phyloP scores from a whole-genome alignment of 2,113 vertebrate genomes.

The Rana temporaria region DNA sequence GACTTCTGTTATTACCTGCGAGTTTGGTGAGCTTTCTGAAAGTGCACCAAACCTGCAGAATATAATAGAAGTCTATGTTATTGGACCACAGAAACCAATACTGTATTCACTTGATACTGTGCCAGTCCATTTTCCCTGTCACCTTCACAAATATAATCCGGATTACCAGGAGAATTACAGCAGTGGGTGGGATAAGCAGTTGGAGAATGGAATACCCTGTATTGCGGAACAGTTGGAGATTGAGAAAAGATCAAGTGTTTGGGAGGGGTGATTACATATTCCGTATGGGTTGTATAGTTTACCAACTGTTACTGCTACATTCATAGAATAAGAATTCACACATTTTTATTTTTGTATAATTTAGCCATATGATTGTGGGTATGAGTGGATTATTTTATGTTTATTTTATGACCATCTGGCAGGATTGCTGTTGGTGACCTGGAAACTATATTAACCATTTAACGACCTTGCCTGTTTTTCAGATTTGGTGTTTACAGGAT shows the following conservation, averaged over 20 bases:
- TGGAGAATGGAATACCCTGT: background rate
- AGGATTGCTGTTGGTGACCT: no score
- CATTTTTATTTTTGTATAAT: no score
- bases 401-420: no score
- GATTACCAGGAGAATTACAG: constrained; percentile 52
- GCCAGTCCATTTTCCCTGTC: background rate
- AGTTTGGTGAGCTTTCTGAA: no score
- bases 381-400: no score
- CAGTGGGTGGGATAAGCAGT: constrained; percentile 21
- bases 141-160: constrained; percentile 54
- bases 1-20: no score
- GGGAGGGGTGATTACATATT: constrained; percentile 25
- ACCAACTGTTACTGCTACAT: constrained; percentile 22
- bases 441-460: no score
- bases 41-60: no score
- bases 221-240: constrained; percentile 26
- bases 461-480: no score
- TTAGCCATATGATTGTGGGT: no score
- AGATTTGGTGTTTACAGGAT: no score
- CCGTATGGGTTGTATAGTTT: background rate
- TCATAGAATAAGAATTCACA: no score
- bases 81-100: background rate
- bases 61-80: background rate
- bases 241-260: constrained; percentile 44
- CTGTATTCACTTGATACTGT: constrained; percentile 22